phyloP scores from a whole-genome alignment of 2,113 vertebrate species.

The Philantomba maxwellii region DNA sequence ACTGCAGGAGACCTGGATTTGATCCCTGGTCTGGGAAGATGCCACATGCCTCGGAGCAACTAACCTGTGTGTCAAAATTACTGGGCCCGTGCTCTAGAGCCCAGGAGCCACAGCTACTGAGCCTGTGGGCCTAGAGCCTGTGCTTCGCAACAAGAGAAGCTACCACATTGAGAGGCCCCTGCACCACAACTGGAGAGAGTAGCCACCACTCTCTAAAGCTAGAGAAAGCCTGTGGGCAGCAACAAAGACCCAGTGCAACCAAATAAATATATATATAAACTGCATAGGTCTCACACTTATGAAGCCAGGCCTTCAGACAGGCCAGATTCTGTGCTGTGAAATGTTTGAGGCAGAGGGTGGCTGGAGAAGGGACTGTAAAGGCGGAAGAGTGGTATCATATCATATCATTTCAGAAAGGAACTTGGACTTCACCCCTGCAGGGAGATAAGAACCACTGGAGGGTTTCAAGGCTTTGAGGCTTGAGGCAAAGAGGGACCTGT shows the following conservation, averaged over 20 bases:
- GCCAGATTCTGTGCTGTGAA: background rate
- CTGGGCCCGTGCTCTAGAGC: background rate
- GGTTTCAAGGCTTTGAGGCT: background rate
- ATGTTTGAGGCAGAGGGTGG: background rate
- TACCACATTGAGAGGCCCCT: background rate
- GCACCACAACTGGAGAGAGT: background rate
- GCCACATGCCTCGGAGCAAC: background rate
- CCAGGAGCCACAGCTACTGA: background rate
- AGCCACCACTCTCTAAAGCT: background rate
- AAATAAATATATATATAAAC: background rate
- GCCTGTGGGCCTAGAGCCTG: background rate
- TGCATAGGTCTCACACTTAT: background rate
- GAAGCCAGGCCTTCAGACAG: fast-evolving
- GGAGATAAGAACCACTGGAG: background rate
- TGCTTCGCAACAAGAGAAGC: background rate
- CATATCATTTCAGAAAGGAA: background rate
- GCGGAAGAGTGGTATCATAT: background rate
- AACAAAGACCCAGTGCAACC: background rate
- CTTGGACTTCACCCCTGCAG: background rate
- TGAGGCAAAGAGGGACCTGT: background rate
- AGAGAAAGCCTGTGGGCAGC: background rate
- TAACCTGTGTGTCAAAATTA: background rate
- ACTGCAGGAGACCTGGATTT: background rate
- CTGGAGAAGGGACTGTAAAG: background rate
- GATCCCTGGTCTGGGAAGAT: background rate